Base-by-base conservation (phyloP, 2,113 vertebrate genomes). In the Prinia subflava region DNA sequence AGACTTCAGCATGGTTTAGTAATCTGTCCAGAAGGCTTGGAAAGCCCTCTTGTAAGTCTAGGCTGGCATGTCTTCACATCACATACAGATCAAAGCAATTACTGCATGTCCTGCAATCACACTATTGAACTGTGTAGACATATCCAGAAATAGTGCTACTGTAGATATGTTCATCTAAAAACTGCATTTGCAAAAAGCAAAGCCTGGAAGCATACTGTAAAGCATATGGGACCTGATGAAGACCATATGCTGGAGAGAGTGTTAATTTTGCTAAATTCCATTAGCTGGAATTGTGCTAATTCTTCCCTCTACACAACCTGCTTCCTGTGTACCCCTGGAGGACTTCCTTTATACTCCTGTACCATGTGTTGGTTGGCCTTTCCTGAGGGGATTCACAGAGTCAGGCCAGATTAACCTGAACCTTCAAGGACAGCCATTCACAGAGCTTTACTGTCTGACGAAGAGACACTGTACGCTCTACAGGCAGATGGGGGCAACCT, bases 91-190 rank as follows among this genome's bases (percentile, higher is more conserved):
- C 83, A 92, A 90, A 93, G 76, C 42, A 59, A 92, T 33, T 31
- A 74, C 76, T 80, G 52, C 68, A 25, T 74, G 67, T 96, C 59
- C 80, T 86, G 64, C 50, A 74, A 39, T 86, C 71, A 63, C 42
- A 83, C 42, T 31, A 70, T 60, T 83, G 0, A 0, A 47, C 0
- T 70, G 44, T 33, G 42, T 47, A 95, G 87, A 88, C 71, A 70
- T 30, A 65, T 80, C 41, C 88, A 92, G 67, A 90, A 83, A 93
- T 46, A 92, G 63, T 55, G 88, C 88, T 92, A 94, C 79, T 67
- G 90, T 83, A 78, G 81, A 69, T 62, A 70, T 1, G 16, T 65
- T 86, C 13, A 74, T 75, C 75, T 89, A 78, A 86, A 92, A 93
- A 81, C 47, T 89, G 35, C 50, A 85, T 46, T 80, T 88, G 59